These are phyloP conservation scores for Trichomycterus rosablanca DNA, from an alignment of 2,113 vertebrate genomes.

Conservation along the genomic window DNA sequence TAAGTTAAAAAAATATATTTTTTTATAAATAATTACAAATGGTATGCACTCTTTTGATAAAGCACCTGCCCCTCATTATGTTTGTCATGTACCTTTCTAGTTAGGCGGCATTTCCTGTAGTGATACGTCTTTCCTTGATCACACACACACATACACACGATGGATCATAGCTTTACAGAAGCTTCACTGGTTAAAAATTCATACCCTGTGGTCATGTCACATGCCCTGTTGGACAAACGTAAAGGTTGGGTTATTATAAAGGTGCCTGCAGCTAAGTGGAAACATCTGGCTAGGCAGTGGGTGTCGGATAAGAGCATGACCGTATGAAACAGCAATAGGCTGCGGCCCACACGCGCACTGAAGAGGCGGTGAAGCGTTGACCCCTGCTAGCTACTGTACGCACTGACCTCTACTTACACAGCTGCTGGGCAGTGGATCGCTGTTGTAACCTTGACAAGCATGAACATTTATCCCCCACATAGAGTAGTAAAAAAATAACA, in stretches of 20 bases:
- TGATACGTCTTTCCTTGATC: too few relatives aligned
- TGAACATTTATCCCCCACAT: background rate
- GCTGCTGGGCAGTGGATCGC: background rate
- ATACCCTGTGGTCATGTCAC: slow-evolving; percentile 7
- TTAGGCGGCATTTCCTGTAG: too few relatives aligned
- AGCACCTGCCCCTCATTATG: too few relatives aligned
- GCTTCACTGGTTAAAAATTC: too few relatives aligned
- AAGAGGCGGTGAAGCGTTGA: slow-evolving; percentile 8
- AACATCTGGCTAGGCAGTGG: slow-evolving; percentile 22
- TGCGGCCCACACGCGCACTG: slow-evolving; percentile 1
- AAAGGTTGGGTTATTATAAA: too few relatives aligned
- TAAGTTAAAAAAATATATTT: too few relatives aligned
- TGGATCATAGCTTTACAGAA: too few relatives aligned
- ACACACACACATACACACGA: too few relatives aligned
- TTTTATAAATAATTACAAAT: too few relatives aligned
- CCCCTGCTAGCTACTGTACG: slow-evolving; percentile 6
- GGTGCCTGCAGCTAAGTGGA: slow-evolving; percentile 35
- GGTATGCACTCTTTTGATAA: too few relatives aligned
- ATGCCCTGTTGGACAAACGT: too few relatives aligned
- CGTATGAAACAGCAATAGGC: background rate
- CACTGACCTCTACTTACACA: background rate
- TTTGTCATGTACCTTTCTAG: too few relatives aligned
- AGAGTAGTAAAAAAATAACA: background rate
- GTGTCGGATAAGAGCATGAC: background rate
- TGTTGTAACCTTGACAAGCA: slow-evolving; percentile 10